phyloP scores from a whole-genome alignment of 2,113 vertebrate species.

The Anoura caudifer region DNA sequence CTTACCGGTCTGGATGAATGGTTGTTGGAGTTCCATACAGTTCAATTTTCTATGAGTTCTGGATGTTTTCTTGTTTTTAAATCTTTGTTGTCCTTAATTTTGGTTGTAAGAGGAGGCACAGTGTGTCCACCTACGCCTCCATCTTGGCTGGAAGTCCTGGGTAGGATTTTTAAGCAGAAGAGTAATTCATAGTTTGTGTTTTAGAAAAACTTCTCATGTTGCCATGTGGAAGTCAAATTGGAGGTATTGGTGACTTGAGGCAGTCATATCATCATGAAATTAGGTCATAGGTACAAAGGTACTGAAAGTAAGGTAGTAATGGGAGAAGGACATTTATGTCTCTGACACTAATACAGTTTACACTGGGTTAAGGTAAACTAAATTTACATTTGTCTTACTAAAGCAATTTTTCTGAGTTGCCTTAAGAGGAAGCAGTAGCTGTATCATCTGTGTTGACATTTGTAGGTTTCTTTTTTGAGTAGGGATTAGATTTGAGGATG shows the following conservation, averaged over 20 bases:
- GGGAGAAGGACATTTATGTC: neutral
- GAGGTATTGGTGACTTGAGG: neutral
- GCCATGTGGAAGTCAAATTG: neutral
- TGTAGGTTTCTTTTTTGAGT: neutral
- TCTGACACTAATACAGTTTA: neutral
- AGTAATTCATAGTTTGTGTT: neutral
- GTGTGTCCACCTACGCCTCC: too few relatives aligned
- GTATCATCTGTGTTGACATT: neutral
- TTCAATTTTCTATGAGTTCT: too few relatives aligned
- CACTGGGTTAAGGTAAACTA: neutral
- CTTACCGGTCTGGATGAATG: too few relatives aligned
- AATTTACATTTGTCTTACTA: neutral
- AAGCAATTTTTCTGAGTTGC: neutral
- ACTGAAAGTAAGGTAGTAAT: neutral
- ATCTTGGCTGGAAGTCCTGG: too few relatives aligned
- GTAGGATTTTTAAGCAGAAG: slow-evolving; percentile 25
- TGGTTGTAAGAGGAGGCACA: too few relatives aligned
- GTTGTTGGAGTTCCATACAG: too few relatives aligned
- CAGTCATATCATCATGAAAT: neutral
- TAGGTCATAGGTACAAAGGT: neutral
- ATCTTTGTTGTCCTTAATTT: too few relatives aligned
- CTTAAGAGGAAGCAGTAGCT: neutral
- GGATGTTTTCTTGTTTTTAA: too few relatives aligned
- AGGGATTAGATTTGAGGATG: neutral
- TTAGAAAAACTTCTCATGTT: neutral